Conservation (phyloP, 2,113 vertebrate genomes). For the Pogonocichla stellata region DNA sequence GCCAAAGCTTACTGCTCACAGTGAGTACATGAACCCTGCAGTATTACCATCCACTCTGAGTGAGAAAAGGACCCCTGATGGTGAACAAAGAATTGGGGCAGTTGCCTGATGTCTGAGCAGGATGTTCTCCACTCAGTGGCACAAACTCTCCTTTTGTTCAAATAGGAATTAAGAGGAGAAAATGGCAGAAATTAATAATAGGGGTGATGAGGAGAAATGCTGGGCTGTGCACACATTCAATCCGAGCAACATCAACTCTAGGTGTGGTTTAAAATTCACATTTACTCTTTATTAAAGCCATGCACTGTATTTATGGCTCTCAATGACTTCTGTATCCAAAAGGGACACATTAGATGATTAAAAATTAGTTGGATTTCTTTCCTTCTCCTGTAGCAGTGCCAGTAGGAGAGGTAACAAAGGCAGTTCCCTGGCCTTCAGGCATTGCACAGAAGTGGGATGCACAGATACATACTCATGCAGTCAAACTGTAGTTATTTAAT, state of each 20-base stretch:
- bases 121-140: neutral
- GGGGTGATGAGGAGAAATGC: rapidly evolving
- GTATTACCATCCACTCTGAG: too few species aligned
- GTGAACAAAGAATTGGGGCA: neutral
- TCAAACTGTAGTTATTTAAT: neutral
- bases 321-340: neutral
- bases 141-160: neutral
- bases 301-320: neutral
- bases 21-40: neutral
- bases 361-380: neutral
- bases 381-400: neutral
- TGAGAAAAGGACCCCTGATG: rapidly evolving
- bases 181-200: neutral
- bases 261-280: neutral
- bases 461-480: neutral
- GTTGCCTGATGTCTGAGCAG: neutral
- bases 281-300: neutral
- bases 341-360: neutral
- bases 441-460: neutral
- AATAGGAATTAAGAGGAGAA: neutral
- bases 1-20: neutral
- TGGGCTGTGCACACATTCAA: neutral
- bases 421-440: neutral
- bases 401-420: neutral
- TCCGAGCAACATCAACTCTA: neutral